Base-by-base conservation (phyloP, 2,113 vertebrate genomes). In the Chaetodon auriga region DNA sequence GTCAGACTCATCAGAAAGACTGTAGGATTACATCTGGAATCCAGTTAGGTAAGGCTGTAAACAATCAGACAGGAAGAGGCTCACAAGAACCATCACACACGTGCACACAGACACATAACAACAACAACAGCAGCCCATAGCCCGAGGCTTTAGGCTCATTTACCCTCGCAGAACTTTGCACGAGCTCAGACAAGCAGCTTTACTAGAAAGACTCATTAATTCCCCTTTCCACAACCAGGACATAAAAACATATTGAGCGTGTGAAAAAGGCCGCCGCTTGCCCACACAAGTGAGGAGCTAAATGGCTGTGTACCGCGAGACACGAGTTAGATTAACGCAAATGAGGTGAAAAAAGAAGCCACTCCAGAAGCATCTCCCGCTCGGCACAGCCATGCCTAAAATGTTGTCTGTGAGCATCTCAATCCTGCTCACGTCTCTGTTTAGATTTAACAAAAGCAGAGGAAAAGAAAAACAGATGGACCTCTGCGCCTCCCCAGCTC, bases 51-150 rank as follows among this genome's bases (percentile, higher is more conserved):
- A 4, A 78, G 77, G 65, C 68, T 87, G 91, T 78, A 88, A 91
- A 86, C 84, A 90, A 89, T 85, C 83, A 91, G 87, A 76, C 86
- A 84, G 91, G 90, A 90, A 83, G 76, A 68, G 36, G 69, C 78
- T 43, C 73, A 84, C 71, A 41, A 78, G 79, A 80, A 69, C n/a
- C 61, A 45, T 71, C 76, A 76, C 43, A 74, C 51, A 83, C 60
- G 9, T 18, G 19, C 64, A 61, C 38, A 48, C 21, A 55, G 43
- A 66, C 46, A 57, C 55, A 68, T 62, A 85, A 74, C 51, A 83
- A 83, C 83, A 81, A 83, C 81, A 83, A 83, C 83, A 81, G 81
- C 81, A 71, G 75, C 68, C 72, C 75, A 36, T 60, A 45, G 86
- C 90, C 92, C 1, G 19, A 69, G 92, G 92, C 85, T 30, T 5